phyloP scores from a whole-genome alignment of 2,113 vertebrate species.

The Gnathonemus echidnorhynchus region DNA sequence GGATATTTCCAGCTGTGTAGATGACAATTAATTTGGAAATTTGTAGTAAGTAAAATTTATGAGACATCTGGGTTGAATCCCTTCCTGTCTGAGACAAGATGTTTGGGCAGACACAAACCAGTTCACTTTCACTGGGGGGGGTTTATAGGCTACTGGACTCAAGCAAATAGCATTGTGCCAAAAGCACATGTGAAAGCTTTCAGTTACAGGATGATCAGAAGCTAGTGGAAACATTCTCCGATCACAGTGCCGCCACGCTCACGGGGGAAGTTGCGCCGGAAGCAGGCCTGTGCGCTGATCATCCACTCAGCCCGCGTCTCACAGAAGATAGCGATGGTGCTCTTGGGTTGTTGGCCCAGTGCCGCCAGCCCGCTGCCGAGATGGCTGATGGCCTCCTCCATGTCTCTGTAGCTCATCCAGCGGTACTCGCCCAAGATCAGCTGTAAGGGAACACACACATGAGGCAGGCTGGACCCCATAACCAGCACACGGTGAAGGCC shows the following conservation, averaged over 20 bases:
- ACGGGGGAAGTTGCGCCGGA: slow-evolving; percentile 89
- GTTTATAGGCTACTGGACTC: background rate
- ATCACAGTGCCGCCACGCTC: background rate
- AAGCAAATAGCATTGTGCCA: background rate
- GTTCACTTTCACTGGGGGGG: background rate
- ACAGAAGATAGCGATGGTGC: slow-evolving; percentile 86
- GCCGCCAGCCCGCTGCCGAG: slow-evolving; percentile 78
- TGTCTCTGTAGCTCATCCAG: slow-evolving; percentile 81
- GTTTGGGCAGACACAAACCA: background rate
- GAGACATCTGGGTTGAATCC: background rate
- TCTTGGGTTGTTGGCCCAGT: slow-evolving; percentile 73
- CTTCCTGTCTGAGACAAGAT: background rate
- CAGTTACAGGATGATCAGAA: background rate
- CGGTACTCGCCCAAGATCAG: slow-evolving; percentile 83
- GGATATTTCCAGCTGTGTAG: background rate
- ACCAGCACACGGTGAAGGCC: background rate
- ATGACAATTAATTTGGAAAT: background rate
- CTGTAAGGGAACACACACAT: slow-evolving; percentile 48
- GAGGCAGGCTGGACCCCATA: background rate
- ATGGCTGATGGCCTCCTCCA: slow-evolving; percentile 57
- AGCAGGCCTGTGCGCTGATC: slow-evolving; percentile 85
- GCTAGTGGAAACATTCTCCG: background rate
- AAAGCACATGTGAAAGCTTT: background rate
- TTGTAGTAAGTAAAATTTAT: background rate
- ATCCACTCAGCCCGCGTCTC: slow-evolving; percentile 97